Conservation (phyloP, 2,113 vertebrate species). For the Atherinomorus stipes region DNA sequence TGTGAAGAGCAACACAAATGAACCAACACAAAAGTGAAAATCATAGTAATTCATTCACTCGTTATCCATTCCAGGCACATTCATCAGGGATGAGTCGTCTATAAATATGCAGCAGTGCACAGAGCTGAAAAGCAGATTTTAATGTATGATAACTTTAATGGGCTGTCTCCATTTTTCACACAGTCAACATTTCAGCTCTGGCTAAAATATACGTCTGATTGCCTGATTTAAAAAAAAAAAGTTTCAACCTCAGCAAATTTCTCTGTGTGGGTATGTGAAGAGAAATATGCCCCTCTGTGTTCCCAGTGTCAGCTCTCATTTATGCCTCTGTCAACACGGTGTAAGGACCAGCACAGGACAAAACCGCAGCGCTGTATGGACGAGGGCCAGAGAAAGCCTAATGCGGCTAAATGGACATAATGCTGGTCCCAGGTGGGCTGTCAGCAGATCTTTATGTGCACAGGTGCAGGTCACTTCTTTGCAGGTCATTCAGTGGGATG, state of each 20-base stretch:
- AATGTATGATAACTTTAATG: conserved; percentile 42
- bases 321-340: conserved; percentile 64
- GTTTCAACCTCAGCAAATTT: conserved; percentile 73
- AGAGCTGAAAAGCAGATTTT: conserved; percentile 46
- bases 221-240: conserved; percentile 32
- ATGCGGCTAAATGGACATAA: conserved; percentile 69
- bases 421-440: conserved; percentile 65
- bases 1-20: not conserved
- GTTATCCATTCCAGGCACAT: not conserved
- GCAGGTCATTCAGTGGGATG: conserved; percentile 45
- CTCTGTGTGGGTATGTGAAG: conserved; percentile 43
- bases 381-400: conserved; percentile 62
- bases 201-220: conserved; percentile 28
- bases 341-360: conserved; percentile 60
- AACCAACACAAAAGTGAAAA: not conserved
- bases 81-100: not conserved
- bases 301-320: conserved; percentile 66
- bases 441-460: conserved; percentile 65
- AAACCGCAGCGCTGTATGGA: conserved; percentile 54
- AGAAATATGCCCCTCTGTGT: conserved; percentile 55
- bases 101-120: conserved; percentile 13
- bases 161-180: conserved; percentile 4
- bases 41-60: not conserved
- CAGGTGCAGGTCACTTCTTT: conserved; percentile 60
- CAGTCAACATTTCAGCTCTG: conserved; percentile 19